phyloP scores from a whole-genome alignment of 2,797 vertebrate genomes.

The Moxostoma hubbsi region DNA sequence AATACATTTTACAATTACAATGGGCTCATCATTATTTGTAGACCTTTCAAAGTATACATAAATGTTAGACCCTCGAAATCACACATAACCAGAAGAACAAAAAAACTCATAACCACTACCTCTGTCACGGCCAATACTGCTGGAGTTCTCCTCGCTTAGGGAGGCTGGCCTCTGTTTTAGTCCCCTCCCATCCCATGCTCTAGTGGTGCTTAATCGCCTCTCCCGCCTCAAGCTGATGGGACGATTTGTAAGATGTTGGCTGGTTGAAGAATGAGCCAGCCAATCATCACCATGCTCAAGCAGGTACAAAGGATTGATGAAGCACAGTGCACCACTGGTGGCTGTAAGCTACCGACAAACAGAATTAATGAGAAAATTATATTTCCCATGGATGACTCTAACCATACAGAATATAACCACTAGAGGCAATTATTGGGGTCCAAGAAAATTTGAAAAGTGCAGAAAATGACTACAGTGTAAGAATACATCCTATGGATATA shows the following conservation, averaged over 20 bases:
- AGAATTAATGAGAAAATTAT: constrained; percentile 1
- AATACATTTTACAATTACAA: too few relatives aligned
- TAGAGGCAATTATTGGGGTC: neutral
- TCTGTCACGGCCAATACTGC: constrained; percentile 23
- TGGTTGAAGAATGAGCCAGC: constrained; percentile 64
- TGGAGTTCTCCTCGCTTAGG: constrained; percentile 59
- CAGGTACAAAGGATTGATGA: constrained; percentile 86
- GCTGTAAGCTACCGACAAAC: constrained; percentile 67
- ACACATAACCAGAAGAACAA: neutral
- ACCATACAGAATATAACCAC: neutral
- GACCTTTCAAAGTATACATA: neutral
- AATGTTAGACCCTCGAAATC: neutral
- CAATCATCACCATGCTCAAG: constrained; percentile 81
- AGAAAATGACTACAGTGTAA: neutral
- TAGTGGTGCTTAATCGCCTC: constrained; percentile 70
- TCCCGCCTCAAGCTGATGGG: constrained; percentile 68
- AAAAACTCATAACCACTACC: constrained; percentile 32
- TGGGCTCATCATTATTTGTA: too few relatives aligned
- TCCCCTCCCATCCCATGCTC: constrained; percentile 79
- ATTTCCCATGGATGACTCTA: too few relatives aligned
- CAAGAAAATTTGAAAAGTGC: neutral
- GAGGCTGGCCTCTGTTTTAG: constrained; percentile 72
- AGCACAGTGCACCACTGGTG: constrained; percentile 75
- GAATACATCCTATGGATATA: neutral
- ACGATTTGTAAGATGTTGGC: neutral